Percentiles rank a stretch among this genome's conserved stretches.
These are phyloP conservation scores for Scolopax rusticola DNA, from an alignment of 2,797 vertebrate species.

Conservation along the genomic window DNA sequence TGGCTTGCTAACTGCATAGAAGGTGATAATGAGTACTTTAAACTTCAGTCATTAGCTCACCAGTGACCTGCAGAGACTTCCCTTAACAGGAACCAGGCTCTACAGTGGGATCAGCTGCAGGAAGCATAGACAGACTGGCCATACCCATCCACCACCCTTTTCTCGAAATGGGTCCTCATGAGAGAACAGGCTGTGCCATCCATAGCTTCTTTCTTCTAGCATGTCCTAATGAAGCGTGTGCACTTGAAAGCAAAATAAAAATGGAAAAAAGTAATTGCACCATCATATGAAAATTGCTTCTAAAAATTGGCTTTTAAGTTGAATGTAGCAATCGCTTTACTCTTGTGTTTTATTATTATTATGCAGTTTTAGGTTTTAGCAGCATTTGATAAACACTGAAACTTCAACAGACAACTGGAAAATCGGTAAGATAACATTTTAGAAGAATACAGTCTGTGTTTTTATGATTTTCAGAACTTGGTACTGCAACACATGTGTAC, in stretches of 20 bases:
- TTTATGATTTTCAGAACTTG: not conserved
- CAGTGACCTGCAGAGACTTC: not conserved
- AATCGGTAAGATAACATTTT: not conserved
- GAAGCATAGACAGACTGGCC: not conserved
- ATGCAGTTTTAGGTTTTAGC: not conserved
- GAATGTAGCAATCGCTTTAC: not conserved
- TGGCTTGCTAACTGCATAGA: not conserved
- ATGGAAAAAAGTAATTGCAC: not conserved
- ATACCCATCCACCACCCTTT: not conserved
- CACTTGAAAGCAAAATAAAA: not conserved
- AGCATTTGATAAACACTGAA: not conserved
- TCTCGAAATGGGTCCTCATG: not conserved
- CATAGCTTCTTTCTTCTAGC: not conserved
- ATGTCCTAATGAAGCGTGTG: not conserved
- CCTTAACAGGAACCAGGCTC: not conserved
- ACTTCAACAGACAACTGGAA: not conserved
- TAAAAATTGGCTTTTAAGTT: not conserved
- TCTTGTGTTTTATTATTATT: conserved; percentile 5
- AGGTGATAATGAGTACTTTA: not conserved
- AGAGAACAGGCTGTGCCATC: not conserved
- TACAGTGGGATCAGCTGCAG: not conserved
- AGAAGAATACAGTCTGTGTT: not conserved
- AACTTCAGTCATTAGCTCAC: not conserved
- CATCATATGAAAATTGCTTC: not conserved
- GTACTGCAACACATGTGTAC: not conserved